phyloP scores from a whole-genome alignment of 2,888 invertebrate genomes.

The Caenorhabditis sinica region DNA sequence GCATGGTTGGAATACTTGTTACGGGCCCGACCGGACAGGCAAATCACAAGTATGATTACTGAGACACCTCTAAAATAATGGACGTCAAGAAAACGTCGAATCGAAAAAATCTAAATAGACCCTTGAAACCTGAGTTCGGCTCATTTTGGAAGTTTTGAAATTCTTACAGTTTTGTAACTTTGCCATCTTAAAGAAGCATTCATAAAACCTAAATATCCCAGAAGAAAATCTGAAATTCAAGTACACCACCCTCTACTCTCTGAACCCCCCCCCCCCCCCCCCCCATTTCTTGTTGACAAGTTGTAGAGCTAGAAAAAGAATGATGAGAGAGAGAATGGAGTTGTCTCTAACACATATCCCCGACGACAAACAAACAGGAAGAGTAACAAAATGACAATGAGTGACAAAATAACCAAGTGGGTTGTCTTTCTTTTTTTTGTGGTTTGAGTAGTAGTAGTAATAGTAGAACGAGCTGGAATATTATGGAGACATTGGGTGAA shows the following conservation, averaged over 20 bases:
- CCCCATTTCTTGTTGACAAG: conserved; percentile 20
- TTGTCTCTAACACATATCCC: conserved; percentile 27
- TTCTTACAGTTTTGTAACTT: too few species aligned
- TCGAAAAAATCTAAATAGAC: too few species aligned
- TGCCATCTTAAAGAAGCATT: too few species aligned
- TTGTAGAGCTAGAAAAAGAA: conserved; percentile 13
- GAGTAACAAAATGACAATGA: conserved; percentile 35
- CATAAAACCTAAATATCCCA: neutral
- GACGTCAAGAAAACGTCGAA: too few species aligned
- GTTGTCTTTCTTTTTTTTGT: conserved; percentile 6
- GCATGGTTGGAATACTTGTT: too few species aligned
- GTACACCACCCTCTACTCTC: too few species aligned
- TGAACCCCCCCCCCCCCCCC: too few species aligned
- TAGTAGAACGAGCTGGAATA: neutral
- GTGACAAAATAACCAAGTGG: conserved; percentile 13
- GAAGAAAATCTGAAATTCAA: neutral
- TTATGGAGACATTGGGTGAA: neutral
- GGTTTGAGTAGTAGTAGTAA: conserved; percentile 4
- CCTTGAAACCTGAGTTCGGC: too few species aligned
- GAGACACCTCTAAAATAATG: too few species aligned
- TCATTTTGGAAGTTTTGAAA: too few species aligned
- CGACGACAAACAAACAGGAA: conserved; percentile 20
- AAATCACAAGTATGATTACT: too few species aligned
- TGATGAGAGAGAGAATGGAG: neutral
- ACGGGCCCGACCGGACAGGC: too few species aligned